Percentiles rank a stretch among this genome's conserved stretches.
Conservation (phyloP, 2,113 vertebrate genomes). For the Sinosuthora webbiana region DNA sequence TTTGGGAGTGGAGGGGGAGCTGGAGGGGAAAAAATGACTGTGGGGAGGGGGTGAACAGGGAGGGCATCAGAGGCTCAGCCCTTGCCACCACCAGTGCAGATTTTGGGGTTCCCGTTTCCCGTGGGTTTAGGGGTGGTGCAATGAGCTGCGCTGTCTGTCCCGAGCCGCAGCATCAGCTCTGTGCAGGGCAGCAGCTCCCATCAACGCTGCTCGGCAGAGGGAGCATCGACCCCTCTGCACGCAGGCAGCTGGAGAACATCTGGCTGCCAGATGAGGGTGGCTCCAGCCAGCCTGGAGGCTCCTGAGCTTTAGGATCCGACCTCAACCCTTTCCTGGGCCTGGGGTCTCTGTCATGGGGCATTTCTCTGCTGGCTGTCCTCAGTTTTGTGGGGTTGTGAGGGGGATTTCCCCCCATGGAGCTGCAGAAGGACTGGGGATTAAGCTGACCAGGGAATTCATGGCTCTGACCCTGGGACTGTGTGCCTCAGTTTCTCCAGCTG, state of each 20-base stretch:
- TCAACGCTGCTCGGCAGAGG: neutral
- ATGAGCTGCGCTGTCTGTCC: neutral
- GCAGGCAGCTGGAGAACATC: slow-evolving; percentile 19
- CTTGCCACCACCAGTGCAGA: neutral
- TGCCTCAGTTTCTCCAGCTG: neutral
- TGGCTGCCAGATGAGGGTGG: slow-evolving; percentile 24
- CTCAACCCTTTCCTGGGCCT: neutral
- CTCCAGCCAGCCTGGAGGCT: neutral
- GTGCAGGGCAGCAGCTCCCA: accelerated
- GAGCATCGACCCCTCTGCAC: neutral
- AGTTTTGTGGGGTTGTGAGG: neutral
- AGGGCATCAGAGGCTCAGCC: neutral
- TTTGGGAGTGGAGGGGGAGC: neutral
- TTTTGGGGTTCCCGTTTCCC: neutral
- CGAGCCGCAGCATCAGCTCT: neutral
- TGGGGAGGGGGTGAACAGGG: neutral
- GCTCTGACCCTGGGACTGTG: neutral
- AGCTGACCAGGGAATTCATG: neutral
- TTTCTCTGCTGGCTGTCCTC: neutral
- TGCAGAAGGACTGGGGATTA: neutral
- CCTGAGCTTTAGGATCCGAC: neutral
- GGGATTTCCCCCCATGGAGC: neutral
- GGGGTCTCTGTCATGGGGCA: neutral
- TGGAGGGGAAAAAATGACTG: accelerated
- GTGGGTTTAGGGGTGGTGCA: neutral